phyloP scores from a whole-genome alignment of 2,113 vertebrate species.

The Podiceps cristatus region DNA sequence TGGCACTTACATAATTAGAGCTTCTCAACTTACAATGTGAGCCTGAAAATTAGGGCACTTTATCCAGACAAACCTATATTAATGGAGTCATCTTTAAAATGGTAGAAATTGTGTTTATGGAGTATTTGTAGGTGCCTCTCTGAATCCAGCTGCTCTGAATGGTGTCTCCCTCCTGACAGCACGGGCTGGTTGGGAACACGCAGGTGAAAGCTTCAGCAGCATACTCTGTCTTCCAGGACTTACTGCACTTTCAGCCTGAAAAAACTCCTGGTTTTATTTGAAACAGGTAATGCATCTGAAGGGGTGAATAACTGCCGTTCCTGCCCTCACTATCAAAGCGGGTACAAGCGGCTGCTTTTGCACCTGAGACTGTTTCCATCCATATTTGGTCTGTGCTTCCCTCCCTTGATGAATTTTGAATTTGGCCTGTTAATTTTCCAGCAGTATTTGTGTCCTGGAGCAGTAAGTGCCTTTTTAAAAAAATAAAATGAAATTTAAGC shows the following conservation, averaged over 20 bases:
- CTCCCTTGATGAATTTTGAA: background rate
- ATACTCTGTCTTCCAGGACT: background rate
- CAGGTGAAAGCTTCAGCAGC: background rate
- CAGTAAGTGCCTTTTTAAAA: background rate
- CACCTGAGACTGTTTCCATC: background rate
- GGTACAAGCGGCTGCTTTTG: fast-evolving
- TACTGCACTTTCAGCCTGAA: background rate
- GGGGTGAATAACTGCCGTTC: background rate
- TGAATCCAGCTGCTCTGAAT: background rate
- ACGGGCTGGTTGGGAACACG: fast-evolving
- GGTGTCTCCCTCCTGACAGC: fast-evolving
- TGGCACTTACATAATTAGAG: background rate
- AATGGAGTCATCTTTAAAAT: background rate
- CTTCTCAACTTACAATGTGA: background rate
- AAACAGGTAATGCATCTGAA: background rate
- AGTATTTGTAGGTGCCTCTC: background rate
- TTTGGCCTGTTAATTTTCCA: background rate
- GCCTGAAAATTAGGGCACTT: background rate
- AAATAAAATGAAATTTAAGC: background rate
- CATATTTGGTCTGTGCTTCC: background rate
- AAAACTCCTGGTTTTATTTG: fast-evolving
- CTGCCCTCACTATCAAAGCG: background rate
- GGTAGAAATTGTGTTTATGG: background rate
- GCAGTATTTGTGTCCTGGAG: background rate
- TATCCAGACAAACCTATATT: background rate